Evolutionary conservation across 2,797 vertebrate species (phyloP), one percentile per base, ranked within the genome.

Genomic region (Loriculus beryllinus): DNA sequence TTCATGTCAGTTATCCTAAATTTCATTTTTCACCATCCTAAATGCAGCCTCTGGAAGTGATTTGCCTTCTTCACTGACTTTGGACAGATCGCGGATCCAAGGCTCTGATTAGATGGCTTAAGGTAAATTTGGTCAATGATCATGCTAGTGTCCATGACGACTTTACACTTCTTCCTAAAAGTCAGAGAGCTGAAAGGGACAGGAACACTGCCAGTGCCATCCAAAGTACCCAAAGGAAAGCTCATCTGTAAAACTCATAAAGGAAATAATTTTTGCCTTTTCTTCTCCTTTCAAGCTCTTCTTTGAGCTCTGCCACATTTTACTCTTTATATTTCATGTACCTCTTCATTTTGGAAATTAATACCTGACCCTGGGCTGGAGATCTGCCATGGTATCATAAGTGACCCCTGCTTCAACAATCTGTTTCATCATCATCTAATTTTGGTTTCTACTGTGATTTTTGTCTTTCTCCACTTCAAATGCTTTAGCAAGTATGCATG

Each of bases 391-490:
- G 25, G 6, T 70, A 76, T 94, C 43, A 43, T 67, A 90, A 88
- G 39, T 37, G 35, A 75, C 10, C 52, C 22, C 56, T 84, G n/a
- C 17, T 92, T 82, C 77, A 84, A 77, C 37, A 93, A 48, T 11
- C 14, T 5, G 2, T 91, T 93, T 95, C 92, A 43, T 90, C 76
- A 86, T 93, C 20, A 62, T 82, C 80, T 96, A 48, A 79, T 96
- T 93, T 70, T 72, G 67, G 25, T 52, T 91, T 93, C 80, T 90
- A 52, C 77, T 82, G 65, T 86, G 60, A 60, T 90, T 92, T 92
- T 88, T 68, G 31, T 79, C 80, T 92, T 82, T 87, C 70, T 87
- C 39, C 82, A 57, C 82, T 90, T 86, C 87, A 88, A 93, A 88
- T 3, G 0, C 79, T 63, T 89, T 76, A 91, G 43, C 59, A 74